These are phyloP conservation scores for Ferrisia virgata DNA, from an alignment of 2,888 invertebrate species.

Conservation along the genomic window DNA sequence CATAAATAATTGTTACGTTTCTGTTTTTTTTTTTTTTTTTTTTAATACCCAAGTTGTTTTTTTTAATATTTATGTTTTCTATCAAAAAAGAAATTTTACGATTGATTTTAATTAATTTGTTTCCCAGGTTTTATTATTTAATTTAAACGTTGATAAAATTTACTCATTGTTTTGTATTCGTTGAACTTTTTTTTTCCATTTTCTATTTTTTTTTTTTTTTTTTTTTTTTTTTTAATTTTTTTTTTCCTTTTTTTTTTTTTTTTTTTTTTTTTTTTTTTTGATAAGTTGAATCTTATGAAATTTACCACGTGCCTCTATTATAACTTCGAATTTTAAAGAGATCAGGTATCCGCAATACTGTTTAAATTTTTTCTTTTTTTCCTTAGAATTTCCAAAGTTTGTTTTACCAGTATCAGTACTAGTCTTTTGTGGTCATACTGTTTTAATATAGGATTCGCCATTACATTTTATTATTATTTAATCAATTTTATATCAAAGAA, in stretches of 20 bases:
- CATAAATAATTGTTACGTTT: not conserved
- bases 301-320: too few species aligned
- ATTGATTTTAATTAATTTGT: not conserved
- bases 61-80: not conserved
- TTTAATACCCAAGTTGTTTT: not conserved
- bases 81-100: not conserved
- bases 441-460: not conserved
- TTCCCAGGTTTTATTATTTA: not conserved
- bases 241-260: not conserved
- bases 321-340: too few species aligned
- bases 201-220: not conserved
- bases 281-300: not conserved
- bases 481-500: not conserved
- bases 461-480: not conserved
- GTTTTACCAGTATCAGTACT: not conserved
- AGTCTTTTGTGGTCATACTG: slow-evolving; percentile 10
- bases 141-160: not conserved
- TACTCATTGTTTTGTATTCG: not conserved
- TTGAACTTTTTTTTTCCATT: not conserved
- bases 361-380: not conserved
- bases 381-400: not conserved
- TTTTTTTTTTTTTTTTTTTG: not conserved
- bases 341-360: too few species aligned
- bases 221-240: not conserved
- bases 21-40: not conserved